These are phyloP conservation scores for Antheraea assamensis DNA, from an alignment of 2,888 invertebrate species.

Conservation along the genomic window DNA sequence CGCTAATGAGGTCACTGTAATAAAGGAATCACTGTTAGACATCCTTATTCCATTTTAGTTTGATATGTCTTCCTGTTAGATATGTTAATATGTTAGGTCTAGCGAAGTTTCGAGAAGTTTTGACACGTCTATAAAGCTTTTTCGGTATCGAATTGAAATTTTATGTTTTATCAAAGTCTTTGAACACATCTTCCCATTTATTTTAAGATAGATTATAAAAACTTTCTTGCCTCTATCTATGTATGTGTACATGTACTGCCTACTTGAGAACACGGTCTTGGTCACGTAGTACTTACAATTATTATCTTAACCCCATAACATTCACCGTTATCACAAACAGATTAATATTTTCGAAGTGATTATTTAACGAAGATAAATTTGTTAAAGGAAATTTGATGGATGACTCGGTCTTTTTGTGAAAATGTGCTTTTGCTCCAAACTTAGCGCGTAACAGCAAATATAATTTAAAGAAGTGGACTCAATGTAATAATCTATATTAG, in stretches of 20 bases:
- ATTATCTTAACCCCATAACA: slow-evolving; percentile 36
- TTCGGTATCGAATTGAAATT: no score
- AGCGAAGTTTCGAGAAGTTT: neutral
- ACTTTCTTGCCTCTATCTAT: no score
- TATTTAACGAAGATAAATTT: slow-evolving; percentile 9
- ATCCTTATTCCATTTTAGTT: neutral
- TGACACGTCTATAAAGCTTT: no score
- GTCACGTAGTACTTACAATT: slow-evolving; percentile 21
- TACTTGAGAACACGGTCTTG: neutral
- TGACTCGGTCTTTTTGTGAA: slow-evolving; percentile 5
- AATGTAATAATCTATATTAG: neutral
- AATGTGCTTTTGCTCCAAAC: neutral
- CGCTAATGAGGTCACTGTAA: neutral
- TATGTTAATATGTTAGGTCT: neutral
- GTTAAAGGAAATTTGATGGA: neutral
- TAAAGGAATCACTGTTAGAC: neutral
- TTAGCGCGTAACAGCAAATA: neutral
- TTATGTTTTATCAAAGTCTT: no score
- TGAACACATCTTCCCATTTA: neutral
- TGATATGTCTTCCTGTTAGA: neutral
- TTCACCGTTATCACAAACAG: slow-evolving; percentile 32
- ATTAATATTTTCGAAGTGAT: neutral
- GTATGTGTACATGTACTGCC: neutral
- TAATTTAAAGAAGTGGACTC: neutral
- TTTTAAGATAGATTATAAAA: neutral